Evolutionary conservation across 30 jellyfish, hydroid and myxozoan genomes (phyloP), one percentile per base, ranked within the genome.

Genomic region (Cassiopea xamachana): DNA sequence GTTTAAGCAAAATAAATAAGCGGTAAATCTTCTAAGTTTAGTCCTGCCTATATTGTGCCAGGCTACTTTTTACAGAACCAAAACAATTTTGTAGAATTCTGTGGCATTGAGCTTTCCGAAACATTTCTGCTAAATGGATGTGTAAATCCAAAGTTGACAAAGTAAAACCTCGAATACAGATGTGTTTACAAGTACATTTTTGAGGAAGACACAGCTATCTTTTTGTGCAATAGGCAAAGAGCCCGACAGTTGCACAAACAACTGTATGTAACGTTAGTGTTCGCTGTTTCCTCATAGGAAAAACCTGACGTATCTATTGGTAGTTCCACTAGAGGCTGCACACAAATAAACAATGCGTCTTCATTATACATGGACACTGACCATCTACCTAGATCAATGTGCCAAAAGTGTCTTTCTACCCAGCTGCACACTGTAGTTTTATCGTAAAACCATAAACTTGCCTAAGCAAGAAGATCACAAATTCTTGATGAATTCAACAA

Each of bases 41-140:
- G 84, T 75, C 84, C 47, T 75, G 69, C 84, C 4, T n/a, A 43
- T 46, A 44, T 48, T 46, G 69, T 75, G 46, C n/a, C 84, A n/a
- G 80, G 55, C 55, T 16, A 55, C 55, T 27, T 4, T 71, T 8
- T 7, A 19, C 7, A 71, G 55, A 71, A 71, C n/a, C 80, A 71
- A 71, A 71, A 71, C 80, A 71, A 2, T 64, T 64, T 64, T 64
- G 43, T 9, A 64, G 43, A 64, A 17, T 4, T 7, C 8, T 2
- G 74, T 64, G 2, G 15, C 27, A 64, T 4, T 64, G 74, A 64
- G 15, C 51, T 16, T 17, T 71, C 51, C 10, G 80, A 71, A 19
- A 16, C 55, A 19, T 19, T 71, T 19, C 16, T 13, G 4, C 80
- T 27, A 27, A 71, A 6, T 19, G 15, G 80, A 71, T 19, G 80